Percentiles rank a stretch among this genome's conserved stretches.
phyloP scores from a whole-genome alignment of 2,113 vertebrate species.

The Martes martes region DNA sequence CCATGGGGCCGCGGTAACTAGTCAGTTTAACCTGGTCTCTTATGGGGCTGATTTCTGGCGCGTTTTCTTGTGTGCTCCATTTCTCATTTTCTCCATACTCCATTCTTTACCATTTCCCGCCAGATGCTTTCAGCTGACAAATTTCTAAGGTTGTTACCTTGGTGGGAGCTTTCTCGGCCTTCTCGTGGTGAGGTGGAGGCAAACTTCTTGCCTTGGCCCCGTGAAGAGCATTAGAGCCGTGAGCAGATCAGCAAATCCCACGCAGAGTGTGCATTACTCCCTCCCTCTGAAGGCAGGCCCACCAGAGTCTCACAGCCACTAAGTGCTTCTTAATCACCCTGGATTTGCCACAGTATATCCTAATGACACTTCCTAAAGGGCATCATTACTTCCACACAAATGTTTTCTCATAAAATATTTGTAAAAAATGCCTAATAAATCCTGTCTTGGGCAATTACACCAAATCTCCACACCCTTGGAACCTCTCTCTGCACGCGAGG shows the following conservation, averaged over 20 bases:
- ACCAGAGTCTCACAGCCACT: slow-evolving; percentile 32
- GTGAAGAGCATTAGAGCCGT: neutral
- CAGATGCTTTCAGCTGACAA: neutral
- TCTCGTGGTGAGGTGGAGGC: neutral
- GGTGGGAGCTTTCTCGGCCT: neutral
- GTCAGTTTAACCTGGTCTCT: neutral
- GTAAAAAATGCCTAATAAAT: slow-evolving; percentile 35
- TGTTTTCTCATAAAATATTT: slow-evolving; percentile 64
- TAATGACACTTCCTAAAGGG: slow-evolving; percentile 46
- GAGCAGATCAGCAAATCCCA: neutral
- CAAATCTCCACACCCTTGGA: neutral
- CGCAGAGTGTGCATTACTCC: neutral
- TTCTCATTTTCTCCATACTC: neutral
- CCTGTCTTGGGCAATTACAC: slow-evolving; percentile 17
- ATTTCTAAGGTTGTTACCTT: neutral
- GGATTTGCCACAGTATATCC: slow-evolving; percentile 41
- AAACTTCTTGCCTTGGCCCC: neutral
- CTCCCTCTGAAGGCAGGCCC: neutral
- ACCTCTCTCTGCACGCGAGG: neutral
- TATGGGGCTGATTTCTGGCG: neutral
- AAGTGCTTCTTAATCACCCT: slow-evolving; percentile 65
- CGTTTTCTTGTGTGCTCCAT: neutral
- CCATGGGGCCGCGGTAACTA: fast-evolving
- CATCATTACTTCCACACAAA: slow-evolving; percentile 54
- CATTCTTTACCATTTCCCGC: neutral